Conservation (phyloP, 2,113 vertebrate genomes). For the Oreochromis aureus region DNA sequence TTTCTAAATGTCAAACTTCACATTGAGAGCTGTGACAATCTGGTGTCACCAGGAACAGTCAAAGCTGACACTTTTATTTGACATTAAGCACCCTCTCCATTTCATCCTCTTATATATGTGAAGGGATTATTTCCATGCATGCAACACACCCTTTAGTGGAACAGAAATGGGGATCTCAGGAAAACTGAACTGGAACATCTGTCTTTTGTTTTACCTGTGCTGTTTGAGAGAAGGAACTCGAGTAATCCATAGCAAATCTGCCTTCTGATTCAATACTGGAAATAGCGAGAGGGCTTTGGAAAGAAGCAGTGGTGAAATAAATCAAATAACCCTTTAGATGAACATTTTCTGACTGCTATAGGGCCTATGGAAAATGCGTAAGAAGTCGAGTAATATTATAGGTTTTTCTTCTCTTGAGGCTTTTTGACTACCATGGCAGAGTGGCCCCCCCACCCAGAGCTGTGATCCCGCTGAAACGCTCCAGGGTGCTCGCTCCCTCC, state of each 20-base stretch:
- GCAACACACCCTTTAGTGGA: background rate
- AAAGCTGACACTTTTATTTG: conserved; percentile 41
- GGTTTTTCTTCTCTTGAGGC: conserved; percentile 68
- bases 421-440: conserved; percentile 94
- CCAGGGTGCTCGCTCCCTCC: conserved; percentile 83
- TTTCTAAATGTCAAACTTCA: conserved; percentile 62
- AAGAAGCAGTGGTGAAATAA: background rate
- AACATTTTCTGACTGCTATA: background rate
- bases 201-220: background rate
- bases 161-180: background rate
- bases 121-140: background rate
- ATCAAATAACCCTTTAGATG: background rate
- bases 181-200: background rate
- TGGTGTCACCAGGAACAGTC: background rate
- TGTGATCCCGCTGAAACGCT: conserved; percentile 92
- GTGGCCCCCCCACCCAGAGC: conserved; percentile 91
- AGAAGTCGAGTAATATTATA: background rate
- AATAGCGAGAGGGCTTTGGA: background rate
- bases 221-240: background rate
- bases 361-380: background rate
- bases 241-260: background rate
- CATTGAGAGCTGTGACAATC: conserved; percentile 26
- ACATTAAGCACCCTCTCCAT: conserved; percentile 43
- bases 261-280: background rate
- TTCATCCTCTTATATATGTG: background rate